phyloP scores from a whole-genome alignment of 2,888 invertebrate species.

The Platycnemis pennipes region DNA sequence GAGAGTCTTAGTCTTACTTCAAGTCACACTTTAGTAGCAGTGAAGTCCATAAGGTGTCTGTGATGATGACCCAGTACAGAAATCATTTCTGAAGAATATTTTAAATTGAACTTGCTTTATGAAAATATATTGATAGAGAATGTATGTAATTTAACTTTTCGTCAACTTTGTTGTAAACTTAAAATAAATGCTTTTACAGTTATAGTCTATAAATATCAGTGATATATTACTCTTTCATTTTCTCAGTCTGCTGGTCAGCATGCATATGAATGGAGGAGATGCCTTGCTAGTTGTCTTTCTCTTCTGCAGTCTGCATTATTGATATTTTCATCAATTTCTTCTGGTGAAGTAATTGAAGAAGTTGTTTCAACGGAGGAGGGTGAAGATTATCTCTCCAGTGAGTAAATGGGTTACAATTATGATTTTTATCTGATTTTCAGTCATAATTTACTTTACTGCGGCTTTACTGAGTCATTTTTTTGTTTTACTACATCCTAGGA shows the following conservation, averaged over 20 bases:
- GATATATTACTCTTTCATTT: constrained; percentile 20
- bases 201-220: neutral
- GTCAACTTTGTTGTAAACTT: neutral
- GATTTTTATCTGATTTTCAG: too few relatives aligned
- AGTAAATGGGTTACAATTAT: too few relatives aligned
- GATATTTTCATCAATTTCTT: constrained; percentile 81
- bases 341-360: constrained; percentile 81
- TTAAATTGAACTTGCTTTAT: too few relatives aligned
- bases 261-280: constrained; percentile 77
- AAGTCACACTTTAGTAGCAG: too few relatives aligned
- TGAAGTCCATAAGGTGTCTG: too few relatives aligned
- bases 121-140: too few relatives aligned
- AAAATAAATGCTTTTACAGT: neutral
- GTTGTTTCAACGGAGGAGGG: constrained; percentile 81
- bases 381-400: constrained; percentile 81
- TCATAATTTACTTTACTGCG: too few relatives aligned
- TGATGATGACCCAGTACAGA: too few relatives aligned
- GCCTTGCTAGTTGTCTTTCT: constrained; percentile 80
- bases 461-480: too few relatives aligned
- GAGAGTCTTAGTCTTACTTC: too few relatives aligned
- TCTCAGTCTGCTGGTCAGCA: constrained; percentile 40
- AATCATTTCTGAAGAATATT: too few relatives aligned
- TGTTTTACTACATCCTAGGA: too few relatives aligned
- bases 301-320: constrained; percentile 81
- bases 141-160: neutral